These are phyloP conservation scores for Tetranychus piercei DNA, from an alignment of 2,888 invertebrate genomes.

Conservation along the genomic window DNA sequence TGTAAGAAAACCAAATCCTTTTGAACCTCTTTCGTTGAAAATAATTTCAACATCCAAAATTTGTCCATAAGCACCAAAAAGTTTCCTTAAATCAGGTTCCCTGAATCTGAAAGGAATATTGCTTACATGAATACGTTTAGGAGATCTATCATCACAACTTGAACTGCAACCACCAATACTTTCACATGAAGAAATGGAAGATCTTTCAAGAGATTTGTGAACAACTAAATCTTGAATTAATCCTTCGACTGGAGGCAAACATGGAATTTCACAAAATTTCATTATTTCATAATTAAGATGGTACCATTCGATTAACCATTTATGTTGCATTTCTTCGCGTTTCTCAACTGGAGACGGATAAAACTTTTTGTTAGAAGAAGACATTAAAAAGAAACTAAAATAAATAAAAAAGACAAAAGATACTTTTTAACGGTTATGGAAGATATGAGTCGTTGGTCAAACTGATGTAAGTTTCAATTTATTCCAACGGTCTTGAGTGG, in stretches of 20 bases:
- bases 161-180: not conserved
- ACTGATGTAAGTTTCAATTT: too few species aligned
- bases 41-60: constrained; percentile 99
- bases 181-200: not conserved
- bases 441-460: too few species aligned
- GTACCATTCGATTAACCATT: not conserved
- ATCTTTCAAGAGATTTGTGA: not conserved
- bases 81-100: not conserved
- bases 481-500: too few species aligned
- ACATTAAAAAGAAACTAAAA: not conserved
- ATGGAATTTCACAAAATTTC: not conserved
- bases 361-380: not conserved
- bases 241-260: not conserved
- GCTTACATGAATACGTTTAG: not conserved
- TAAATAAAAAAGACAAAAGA: not conserved
- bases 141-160: not conserved
- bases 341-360: not conserved
- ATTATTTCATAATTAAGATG: not conserved
- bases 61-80: constrained; percentile 57
- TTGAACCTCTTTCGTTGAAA: constrained; percentile 51
- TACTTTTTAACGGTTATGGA: too few species aligned
- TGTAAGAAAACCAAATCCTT: constrained; percentile 99
- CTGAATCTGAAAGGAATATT: constrained; percentile 5
- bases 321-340: not conserved
- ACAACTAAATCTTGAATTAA: not conserved